Percentiles rank a stretch among this genome's conserved stretches.
Conservation (phyloP, 2,113 vertebrate species). For the Capreolus pygargus region DNA sequence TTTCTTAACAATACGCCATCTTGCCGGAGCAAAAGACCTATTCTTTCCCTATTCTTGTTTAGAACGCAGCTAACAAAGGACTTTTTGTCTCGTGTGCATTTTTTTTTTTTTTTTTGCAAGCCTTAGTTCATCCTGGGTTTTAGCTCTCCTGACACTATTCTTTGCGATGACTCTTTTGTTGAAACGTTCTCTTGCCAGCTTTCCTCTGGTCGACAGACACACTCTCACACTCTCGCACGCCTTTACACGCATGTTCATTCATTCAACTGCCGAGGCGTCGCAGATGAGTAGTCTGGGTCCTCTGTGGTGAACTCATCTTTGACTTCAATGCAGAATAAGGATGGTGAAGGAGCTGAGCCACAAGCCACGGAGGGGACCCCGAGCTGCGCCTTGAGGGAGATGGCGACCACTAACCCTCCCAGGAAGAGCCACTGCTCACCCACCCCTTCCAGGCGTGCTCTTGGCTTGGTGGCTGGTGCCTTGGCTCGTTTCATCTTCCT, state of each 20-base stretch:
- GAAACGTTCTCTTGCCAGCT: neutral
- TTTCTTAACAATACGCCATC: constrained; percentile 61
- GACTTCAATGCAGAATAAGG: neutral
- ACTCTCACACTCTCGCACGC: neutral
- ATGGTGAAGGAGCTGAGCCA: neutral
- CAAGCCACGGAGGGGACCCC: neutral
- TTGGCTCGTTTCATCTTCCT: neutral
- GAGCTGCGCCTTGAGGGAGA: neutral
- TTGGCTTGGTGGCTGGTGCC: neutral
- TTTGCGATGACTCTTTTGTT: constrained; percentile 64
- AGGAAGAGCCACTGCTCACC: neutral
- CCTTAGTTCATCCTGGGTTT: constrained; percentile 64
- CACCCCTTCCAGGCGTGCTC: neutral
- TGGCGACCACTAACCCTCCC: neutral
- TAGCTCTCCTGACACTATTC: constrained; percentile 58
- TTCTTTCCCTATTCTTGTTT: constrained; percentile 50
- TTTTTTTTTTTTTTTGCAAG: constrained; percentile 51
- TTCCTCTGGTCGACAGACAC: neutral
- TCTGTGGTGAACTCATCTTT: neutral
- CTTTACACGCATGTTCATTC: neutral
- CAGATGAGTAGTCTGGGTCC: neutral
- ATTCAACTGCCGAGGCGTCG: neutral
- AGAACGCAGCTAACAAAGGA: constrained; percentile 58
- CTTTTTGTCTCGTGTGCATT: constrained; percentile 62
- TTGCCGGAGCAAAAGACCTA: constrained; percentile 57